Base-by-base conservation (phyloP, 1,140 invertebrate genomes). In the Tyrophagus putrescentiae region DNA sequence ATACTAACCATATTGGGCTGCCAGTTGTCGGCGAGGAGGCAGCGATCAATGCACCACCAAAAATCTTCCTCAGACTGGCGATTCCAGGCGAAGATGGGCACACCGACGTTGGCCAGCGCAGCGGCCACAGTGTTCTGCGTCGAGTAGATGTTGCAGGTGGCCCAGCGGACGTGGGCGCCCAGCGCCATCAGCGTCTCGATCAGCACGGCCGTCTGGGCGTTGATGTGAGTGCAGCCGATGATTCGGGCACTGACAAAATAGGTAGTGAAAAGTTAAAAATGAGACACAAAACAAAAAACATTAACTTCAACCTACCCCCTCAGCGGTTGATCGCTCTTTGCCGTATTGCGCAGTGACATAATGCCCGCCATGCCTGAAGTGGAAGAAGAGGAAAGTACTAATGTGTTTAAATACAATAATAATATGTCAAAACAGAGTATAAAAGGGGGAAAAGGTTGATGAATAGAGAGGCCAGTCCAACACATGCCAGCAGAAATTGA, bases 1-100 rank as follows among this genome's bases (percentile, higher is more conserved):
- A 62, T 25, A 54, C 65, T 60, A 66, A 76, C 76, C 75, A 96
- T 92, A 72, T 97, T 98, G n/a, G 93, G 91, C 68, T 93, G 87
- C 93, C 92, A 97, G 69, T 82, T 82, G 65, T 92, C 86, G 32
- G 86, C 82, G 63, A 85, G 84, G 29, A 96, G 84, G 72, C 87
- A 90, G 68, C 85, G 86, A 72, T 97, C 91, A 62, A 97, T 96
- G 68, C 90, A 94, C 92, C 92, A 97, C 93, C 93, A 97, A 75
- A 96, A 96, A 70, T 96, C 92, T 70, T 95, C 92, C 71, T 96
- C 92, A 3, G 85, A 88, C 74, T 96, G 90, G 0, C 88, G 89
- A 52, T 90, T 82, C 93, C 92, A 96, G 2, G 92, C 88, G 75
- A 91, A 97, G 57, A 96, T 81, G 6, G 89, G 80, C 70, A 83